Evolutionary conservation across 1,140 invertebrate genomes (phyloP).

Genomic region (Tetranychus cinnabarinus): DNA sequence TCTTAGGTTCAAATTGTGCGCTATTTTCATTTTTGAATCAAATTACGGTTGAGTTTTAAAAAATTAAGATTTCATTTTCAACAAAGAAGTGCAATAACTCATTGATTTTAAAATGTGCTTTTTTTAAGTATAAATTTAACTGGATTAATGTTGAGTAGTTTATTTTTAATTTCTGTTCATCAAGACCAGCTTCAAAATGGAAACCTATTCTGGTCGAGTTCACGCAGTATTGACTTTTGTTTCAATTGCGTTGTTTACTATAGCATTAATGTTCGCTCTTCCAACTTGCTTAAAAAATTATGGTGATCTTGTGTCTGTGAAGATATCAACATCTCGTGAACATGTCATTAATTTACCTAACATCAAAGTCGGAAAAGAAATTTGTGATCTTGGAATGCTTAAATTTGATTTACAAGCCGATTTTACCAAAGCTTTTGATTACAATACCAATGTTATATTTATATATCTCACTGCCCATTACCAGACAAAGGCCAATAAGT

Average conservation of each 20-base stretch:
- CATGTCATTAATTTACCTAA: conserved; percentile 69
- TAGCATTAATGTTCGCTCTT: conserved; percentile 85
- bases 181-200: conserved; percentile 33
- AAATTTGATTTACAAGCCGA: conserved; percentile 84
- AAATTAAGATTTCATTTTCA: too few relatives aligned
- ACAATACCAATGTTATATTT: conserved; percentile 98
- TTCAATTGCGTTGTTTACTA: conserved; percentile 28
- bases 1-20: too few relatives aligned
- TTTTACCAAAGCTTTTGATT: conserved; percentile 80
- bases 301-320: conserved; percentile 3
- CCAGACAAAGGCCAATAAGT: conserved; percentile 49
- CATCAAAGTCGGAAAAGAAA: conserved; percentile 72
- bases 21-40: too few relatives aligned
- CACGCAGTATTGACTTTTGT: conserved; percentile 90
- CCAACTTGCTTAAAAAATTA: conserved; percentile 56
- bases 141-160: too few relatives aligned
- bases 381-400: conserved; percentile 80
- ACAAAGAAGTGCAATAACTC: too few relatives aligned
- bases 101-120: too few relatives aligned
- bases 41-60: too few relatives aligned
- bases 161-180: too few relatives aligned
- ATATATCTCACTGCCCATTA: conserved; percentile 93
- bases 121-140: too few relatives aligned
- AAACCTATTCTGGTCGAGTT: conserved; percentile 66
- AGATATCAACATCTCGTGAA: conserved; percentile 22